phyloP scores from a whole-genome alignment of 2,797 vertebrate species.

The Rhynchotus rufescens region DNA sequence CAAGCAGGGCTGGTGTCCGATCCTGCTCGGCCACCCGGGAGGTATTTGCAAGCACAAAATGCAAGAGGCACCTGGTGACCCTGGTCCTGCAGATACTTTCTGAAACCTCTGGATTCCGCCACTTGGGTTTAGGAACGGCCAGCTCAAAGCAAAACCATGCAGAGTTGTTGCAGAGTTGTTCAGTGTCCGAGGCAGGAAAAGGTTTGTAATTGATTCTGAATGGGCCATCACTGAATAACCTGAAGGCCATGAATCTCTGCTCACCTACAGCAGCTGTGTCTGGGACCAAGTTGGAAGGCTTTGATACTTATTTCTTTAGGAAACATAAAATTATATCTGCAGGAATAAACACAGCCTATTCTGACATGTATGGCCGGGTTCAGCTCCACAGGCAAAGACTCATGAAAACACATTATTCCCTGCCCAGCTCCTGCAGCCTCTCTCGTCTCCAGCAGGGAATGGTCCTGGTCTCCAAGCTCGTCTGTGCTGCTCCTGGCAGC shows the following conservation, averaged over 20 bases:
- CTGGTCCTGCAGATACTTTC: rapidly evolving
- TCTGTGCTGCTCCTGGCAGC: not conserved
- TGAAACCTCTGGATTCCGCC: not conserved
- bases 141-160: not conserved
- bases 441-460: not conserved
- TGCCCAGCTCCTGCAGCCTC: not conserved
- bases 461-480: not conserved
- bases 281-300: not conserved
- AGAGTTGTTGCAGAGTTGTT: not conserved
- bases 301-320: not conserved
- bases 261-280: not conserved
- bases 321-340: not conserved
- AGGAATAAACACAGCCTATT: rapidly evolving
- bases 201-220: not conserved
- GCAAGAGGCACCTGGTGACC: rapidly evolving
- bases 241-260: not conserved
- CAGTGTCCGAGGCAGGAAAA: not conserved
- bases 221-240: not conserved
- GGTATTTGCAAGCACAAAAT: rapidly evolving
- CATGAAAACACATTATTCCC: not conserved
- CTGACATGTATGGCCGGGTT: too few relatives aligned
- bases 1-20: not conserved
- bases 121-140: not conserved
- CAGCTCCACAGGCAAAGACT: too few relatives aligned
- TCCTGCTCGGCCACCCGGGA: not conserved